Percentiles rank a stretch among this genome's conserved stretches.
phyloP scores from a whole-genome alignment of 2,113 vertebrate species.

The Sinosuthora webbiana region DNA sequence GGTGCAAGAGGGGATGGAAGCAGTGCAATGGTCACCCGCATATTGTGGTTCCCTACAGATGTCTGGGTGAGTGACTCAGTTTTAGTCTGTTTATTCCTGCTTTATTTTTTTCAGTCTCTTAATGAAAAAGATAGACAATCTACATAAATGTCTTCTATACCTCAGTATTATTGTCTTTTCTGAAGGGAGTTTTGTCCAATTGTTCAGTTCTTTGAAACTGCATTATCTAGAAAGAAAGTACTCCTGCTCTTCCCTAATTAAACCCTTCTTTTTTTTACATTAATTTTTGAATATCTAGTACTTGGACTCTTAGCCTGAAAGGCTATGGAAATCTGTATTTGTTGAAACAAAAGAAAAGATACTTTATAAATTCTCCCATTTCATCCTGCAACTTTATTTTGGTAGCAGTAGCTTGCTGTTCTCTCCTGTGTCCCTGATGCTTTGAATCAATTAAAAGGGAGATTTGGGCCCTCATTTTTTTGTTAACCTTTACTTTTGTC shows the following conservation, averaged over 20 bases:
- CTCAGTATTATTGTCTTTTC: background rate
- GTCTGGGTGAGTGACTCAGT: conserved; percentile 82
- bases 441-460: background rate
- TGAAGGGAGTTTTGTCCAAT: background rate
- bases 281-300: background rate
- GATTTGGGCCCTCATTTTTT: background rate
- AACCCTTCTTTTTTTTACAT: no score
- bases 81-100: background rate
- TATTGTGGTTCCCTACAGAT: conserved; percentile 97
- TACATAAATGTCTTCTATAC: background rate
- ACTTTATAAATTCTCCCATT: background rate
- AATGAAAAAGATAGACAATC: background rate
- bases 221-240: background rate
- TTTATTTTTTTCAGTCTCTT: background rate
- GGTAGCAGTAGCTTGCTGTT: background rate
- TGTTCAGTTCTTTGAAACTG: background rate
- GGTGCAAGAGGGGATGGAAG: conserved; percentile 94
- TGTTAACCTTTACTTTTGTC: background rate
- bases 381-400: background rate
- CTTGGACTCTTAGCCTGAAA: background rate
- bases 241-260: background rate
- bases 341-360: background rate
- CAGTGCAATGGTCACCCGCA: conserved; percentile 89
- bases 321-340: background rate
- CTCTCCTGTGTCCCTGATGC: background rate